Base-by-base conservation (phyloP, 2,797 vertebrate species). In the Pyrrhura leucotis region DNA sequence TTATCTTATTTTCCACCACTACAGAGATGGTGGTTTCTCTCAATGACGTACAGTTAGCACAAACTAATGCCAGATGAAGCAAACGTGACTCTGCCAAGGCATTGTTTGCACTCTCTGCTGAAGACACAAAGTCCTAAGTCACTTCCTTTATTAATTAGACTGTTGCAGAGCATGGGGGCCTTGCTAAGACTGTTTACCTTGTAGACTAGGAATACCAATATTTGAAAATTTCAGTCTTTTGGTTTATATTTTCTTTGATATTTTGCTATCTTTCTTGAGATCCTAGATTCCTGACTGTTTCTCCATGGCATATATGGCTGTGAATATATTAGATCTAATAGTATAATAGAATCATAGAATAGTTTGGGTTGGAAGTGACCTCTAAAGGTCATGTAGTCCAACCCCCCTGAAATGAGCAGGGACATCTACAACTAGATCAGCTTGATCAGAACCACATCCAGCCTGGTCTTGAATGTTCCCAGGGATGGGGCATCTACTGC, bases 121-220 rank as follows among this genome's bases (percentile, higher is more conserved):
- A 80, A 83, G 87, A 88, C 85, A 73, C 54, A 58, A 91, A 84
- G 85, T 93, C 48, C 73, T 56, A 84, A 84, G 39, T 65, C n/a
- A 69, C 69, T 93, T 96, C 85, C 91, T 92, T 31, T 89, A 62
- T 75, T 84, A 78, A 80, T 76, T 53, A 48, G 9, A 54, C n/a
- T 10, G 35, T 44, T 84, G 39, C n/a, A 35, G 45, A 85, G 14
- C 48, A 35, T 78, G n/a, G 75, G 39, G 14, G 12, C 19, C 53
- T 48, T 66, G 61, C 53, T 77, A 44, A 67, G 26, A 33, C 14
- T 44, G 51, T 88, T 90, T 74, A 73, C n/a, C 9, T 75, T 47
- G 29, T 69, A 84, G 31, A 7, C 11, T 39, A 51, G 28, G 11
- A 51, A 12, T 45, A 80, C 51, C 19, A 23, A 6, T 65, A 65